phyloP scores from a whole-genome alignment of 2,888 invertebrate genomes.

The Bombyx huttoni region DNA sequence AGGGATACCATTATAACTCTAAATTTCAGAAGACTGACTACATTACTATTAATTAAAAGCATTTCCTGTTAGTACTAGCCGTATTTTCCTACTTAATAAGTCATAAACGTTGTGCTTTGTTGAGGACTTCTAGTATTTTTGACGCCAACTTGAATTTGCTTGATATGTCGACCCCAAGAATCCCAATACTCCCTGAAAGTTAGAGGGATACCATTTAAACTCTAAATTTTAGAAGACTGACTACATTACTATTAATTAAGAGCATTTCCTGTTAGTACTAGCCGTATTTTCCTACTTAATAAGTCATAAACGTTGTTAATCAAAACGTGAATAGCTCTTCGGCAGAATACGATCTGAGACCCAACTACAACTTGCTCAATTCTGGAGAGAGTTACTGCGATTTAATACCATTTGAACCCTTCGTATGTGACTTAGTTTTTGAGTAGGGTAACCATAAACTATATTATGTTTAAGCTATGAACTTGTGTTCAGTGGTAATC shows the following conservation, averaged over 20 bases:
- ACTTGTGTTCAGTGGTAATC: neutral
- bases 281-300: neutral
- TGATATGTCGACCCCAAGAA: too few relatives aligned
- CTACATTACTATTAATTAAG: too few relatives aligned
- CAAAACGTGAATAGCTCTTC: slow-evolving; percentile 3
- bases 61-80: too few relatives aligned
- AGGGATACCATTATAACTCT: too few relatives aligned
- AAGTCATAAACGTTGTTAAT: slow-evolving; percentile 2
- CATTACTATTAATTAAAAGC: too few relatives aligned
- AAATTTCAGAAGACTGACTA: too few relatives aligned
- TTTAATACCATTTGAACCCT: slow-evolving; percentile 37
- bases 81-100: neutral
- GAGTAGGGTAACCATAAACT: slow-evolving; percentile 18
- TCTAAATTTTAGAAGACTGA: too few relatives aligned
- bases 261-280: too few relatives aligned
- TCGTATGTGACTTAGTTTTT: slow-evolving; percentile 33
- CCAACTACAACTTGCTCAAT: slow-evolving; percentile 44
- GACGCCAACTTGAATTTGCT: too few relatives aligned
- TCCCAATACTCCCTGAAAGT: too few relatives aligned
- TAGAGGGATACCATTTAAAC: too few relatives aligned
- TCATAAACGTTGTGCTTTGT: slow-evolving; percentile 1
- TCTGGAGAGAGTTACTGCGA: slow-evolving; percentile 42
- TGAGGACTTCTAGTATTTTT: too few relatives aligned
- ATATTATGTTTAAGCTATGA: slow-evolving; percentile 4
- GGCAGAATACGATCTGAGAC: slow-evolving; percentile 24